phyloP scores from a whole-genome alignment of 2,113 vertebrate species.

The Corydoras sp. region DNA sequence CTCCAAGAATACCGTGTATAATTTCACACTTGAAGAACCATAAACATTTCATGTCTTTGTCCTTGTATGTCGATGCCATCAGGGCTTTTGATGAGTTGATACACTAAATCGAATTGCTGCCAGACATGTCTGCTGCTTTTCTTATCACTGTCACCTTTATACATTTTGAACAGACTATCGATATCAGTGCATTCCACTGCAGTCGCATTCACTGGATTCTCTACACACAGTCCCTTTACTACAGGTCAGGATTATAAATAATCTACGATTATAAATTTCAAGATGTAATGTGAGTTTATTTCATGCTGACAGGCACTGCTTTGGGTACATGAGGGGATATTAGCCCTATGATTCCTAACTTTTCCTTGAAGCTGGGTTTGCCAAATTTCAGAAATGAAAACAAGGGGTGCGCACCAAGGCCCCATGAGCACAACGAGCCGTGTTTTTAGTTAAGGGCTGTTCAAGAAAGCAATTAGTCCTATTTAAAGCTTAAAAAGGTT shows the following conservation, averaged over 20 bases:
- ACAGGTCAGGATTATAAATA: slow-evolving; percentile 63
- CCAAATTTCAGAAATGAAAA: no score
- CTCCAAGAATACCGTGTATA: slow-evolving; percentile 23
- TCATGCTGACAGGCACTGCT: slow-evolving; percentile 14
- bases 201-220: slow-evolving; percentile 54
- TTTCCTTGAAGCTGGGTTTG: no score
- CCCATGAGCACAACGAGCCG: no score
- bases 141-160: slow-evolving; percentile 20
- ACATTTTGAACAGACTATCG: slow-evolving; percentile 40
- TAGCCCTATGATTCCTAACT: no score
- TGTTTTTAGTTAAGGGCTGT: no score
- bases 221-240: slow-evolving; percentile 52
- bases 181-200: slow-evolving; percentile 49
- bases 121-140: slow-evolving; percentile 5
- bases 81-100: slow-evolving; percentile 21
- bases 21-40: slow-evolving; percentile 32
- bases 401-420: no score
- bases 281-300: slow-evolving; percentile 26
- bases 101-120: slow-evolving; percentile 18
- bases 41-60: slow-evolving; percentile 16
- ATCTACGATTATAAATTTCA: slow-evolving; percentile 35
- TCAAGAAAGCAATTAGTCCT: no score
- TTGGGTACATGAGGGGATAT: slow-evolving; percentile 2
- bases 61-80: slow-evolving; percentile 17
- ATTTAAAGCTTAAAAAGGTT: no score